A percentile compares a stretch with the other conserved stretches of the same genome.
phyloP scores from a whole-genome alignment of 2,888 invertebrate genomes.

The Erebia aethiops region DNA sequence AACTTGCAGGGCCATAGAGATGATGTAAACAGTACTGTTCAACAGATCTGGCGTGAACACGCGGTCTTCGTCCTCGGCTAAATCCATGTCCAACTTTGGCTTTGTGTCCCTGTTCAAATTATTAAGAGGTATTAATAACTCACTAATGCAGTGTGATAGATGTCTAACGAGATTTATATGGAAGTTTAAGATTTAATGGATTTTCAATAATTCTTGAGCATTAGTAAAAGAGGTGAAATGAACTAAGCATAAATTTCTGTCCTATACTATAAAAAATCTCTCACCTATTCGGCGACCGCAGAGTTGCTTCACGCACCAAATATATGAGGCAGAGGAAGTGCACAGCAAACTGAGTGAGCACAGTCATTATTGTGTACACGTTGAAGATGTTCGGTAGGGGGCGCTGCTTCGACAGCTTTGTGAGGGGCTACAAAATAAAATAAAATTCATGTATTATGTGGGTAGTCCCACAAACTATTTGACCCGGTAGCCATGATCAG shows the following conservation, averaged over 20 bases:
- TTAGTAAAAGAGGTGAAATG: too few relatives aligned
- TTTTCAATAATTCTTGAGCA: too few relatives aligned
- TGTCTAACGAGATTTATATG: too few relatives aligned
- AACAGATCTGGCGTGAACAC: slow-evolving; percentile 96
- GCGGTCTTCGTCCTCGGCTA: slow-evolving; percentile 88
- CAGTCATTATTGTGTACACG: slow-evolving; percentile 97
- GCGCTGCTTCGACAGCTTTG: slow-evolving; percentile 94
- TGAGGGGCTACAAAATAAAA: slow-evolving; percentile 88
- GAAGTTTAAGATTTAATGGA: too few relatives aligned
- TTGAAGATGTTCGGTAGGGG: slow-evolving; percentile 99
- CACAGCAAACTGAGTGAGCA: slow-evolving; percentile 95
- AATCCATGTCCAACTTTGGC: slow-evolving; percentile 83
- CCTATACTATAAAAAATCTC: background rate
- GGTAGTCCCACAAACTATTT: too few relatives aligned
- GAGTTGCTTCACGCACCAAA: slow-evolving; percentile 91
- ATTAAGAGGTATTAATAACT: too few relatives aligned
- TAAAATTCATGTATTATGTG: background rate
- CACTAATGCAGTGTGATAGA: too few relatives aligned
- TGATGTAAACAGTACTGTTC: slow-evolving; percentile 99
- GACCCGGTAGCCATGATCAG: too few relatives aligned
- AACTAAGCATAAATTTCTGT: background rate
- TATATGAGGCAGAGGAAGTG: slow-evolving; percentile 96
- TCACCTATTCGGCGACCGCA: slow-evolving; percentile 87
- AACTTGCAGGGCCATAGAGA: slow-evolving; percentile 98
- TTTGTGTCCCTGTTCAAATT: slow-evolving; percentile 77